phyloP scores from a whole-genome alignment of 2,113 vertebrate species.

The Rhizomys pruinosus region DNA sequence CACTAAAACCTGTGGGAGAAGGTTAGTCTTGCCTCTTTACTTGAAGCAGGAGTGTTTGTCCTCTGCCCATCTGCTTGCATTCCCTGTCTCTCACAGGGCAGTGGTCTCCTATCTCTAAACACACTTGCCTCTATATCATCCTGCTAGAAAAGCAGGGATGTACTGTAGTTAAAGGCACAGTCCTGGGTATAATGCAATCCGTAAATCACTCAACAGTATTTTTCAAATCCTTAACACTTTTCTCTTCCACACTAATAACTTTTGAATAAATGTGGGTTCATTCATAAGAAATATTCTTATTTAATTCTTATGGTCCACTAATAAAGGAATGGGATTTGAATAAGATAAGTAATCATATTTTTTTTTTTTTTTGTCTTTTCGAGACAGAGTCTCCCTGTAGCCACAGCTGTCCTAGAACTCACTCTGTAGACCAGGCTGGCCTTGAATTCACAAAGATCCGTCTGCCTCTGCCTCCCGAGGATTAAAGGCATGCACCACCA shows the following conservation, averaged over 20 bases:
- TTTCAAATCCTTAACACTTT: background rate
- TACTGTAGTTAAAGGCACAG: background rate
- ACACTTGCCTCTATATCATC: background rate
- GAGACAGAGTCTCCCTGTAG: too few species aligned
- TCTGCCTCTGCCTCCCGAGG: too few species aligned
- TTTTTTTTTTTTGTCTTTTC: too few species aligned
- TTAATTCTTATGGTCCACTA: background rate
- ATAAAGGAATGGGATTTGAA: background rate
- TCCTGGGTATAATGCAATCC: background rate
- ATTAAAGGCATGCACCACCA: too few species aligned
- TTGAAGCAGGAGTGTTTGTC: background rate
- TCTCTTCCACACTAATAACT: background rate
- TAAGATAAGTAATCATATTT: too few species aligned
- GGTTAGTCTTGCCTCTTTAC: background rate
- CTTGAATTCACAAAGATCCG: too few species aligned
- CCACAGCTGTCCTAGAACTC: too few species aligned
- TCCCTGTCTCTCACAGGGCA: background rate
- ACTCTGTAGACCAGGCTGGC: too few species aligned
- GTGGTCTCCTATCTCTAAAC: background rate
- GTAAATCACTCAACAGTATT: background rate
- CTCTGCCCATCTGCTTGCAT: rapidly evolving
- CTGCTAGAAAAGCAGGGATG: background rate
- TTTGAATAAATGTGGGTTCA: background rate
- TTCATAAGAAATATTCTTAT: background rate
- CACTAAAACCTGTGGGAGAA: background rate